phyloP scores from a whole-genome alignment of 2,113 vertebrate species.

The Onychostoma macrolepis region DNA sequence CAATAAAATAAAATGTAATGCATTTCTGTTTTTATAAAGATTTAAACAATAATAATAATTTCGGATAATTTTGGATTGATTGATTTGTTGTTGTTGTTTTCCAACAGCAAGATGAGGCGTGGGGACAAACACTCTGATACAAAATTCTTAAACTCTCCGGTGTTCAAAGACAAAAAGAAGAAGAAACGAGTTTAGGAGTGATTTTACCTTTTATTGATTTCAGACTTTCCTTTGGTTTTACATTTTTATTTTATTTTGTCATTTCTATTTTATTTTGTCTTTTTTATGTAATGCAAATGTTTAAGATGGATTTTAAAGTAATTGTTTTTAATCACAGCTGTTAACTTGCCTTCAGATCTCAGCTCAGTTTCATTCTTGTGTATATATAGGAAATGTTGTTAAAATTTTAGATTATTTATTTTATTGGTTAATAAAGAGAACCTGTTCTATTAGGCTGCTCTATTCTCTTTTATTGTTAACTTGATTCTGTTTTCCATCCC shows the following conservation, averaged over 20 bases:
- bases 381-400: background rate
- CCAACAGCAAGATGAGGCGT: slow-evolving; percentile 76
- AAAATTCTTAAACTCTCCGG: slow-evolving; percentile 69
- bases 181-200: slow-evolving; percentile 18
- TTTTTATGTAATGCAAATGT: background rate
- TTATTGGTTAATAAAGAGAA: slow-evolving; percentile 20
- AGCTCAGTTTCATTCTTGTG: background rate
- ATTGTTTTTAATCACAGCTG: slow-evolving; percentile 1
- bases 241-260: too few relatives aligned
- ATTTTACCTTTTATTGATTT: background rate
- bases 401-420: background rate
- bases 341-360: background rate
- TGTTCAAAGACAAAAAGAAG: slow-evolving; percentile 65
- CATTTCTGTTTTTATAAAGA: background rate
- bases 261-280: background rate
- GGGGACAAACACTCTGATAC: slow-evolving; percentile 72
- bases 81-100: slow-evolving; percentile 12
- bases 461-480: background rate
- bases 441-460: background rate
- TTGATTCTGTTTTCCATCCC: background rate
- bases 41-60: background rate
- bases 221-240: background rate
- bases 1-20: background rate
- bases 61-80: background rate
- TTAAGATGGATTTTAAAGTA: background rate